phyloP scores from a whole-genome alignment of 2,888 invertebrate species.

The Drosophila atroscutellata region DNA sequence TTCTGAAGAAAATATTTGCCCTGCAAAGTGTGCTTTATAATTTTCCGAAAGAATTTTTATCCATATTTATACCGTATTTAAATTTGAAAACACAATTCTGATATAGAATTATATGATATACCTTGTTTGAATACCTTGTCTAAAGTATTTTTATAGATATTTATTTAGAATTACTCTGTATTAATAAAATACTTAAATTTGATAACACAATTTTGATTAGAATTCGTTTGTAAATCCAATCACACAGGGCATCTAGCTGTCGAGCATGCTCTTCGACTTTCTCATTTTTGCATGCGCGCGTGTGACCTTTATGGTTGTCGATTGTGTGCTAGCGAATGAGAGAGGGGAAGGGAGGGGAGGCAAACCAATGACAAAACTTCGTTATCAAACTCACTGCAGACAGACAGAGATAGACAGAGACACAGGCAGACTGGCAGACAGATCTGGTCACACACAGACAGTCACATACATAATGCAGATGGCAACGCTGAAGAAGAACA shows the following conservation, averaged over 20 bases:
- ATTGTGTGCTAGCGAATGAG: background rate
- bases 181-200: too few species aligned
- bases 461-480: slow-evolving; percentile 53
- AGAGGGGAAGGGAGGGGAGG: background rate
- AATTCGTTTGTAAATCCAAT: background rate
- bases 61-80: background rate
- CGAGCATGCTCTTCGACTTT: background rate
- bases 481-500: slow-evolving; percentile 10
- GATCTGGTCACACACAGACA: slow-evolving; percentile 1
- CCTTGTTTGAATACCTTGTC: too few species aligned
- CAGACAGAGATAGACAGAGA: slow-evolving; percentile 1
- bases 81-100: background rate
- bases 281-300: slow-evolving; percentile 20
- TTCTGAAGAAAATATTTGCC: background rate
- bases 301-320: slow-evolving; percentile 42
- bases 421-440: background rate
- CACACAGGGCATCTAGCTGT: background rate
- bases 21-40: background rate
- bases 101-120: too few species aligned
- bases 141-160: too few species aligned
- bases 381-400: slow-evolving; percentile 47
- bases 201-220: background rate
- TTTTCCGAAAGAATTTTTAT: background rate
- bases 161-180: too few species aligned
- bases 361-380: slow-evolving; percentile 47